A percentile compares a stretch with the other conserved stretches of the same genome.
Conservation (phyloP, 2,113 vertebrate species). For the Paramisgurnus dabryanus region DNA sequence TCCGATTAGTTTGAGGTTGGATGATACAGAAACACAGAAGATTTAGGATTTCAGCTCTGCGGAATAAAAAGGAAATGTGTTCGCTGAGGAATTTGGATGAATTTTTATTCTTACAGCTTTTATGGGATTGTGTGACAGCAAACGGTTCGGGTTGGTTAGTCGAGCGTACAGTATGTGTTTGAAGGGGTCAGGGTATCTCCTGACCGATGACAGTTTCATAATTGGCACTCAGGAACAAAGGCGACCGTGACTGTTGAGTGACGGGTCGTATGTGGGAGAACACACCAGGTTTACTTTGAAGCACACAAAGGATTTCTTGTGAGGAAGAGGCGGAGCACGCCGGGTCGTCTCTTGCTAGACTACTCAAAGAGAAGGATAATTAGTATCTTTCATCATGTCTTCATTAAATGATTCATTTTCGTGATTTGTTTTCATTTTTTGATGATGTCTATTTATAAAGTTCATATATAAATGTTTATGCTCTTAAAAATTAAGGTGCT, state of each 20-base stretch:
- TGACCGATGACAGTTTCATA: slow-evolving; percentile 29
- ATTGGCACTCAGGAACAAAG: slow-evolving; percentile 33
- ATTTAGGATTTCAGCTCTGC: not conserved
- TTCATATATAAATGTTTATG: too few relatives aligned
- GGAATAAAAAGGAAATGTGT: not conserved
- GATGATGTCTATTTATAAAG: too few relatives aligned
- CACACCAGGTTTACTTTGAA: slow-evolving; percentile 28
- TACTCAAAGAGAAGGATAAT: not conserved
- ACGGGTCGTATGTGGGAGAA: not conserved
- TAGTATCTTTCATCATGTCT: not conserved
- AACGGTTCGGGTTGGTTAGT: slow-evolving; percentile 1
- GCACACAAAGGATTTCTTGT: slow-evolving; percentile 20
- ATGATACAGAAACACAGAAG: not conserved
- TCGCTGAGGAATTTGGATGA: not conserved
- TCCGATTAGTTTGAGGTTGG: not conserved
- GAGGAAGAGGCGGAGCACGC: not conserved
- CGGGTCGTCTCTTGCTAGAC: not conserved
- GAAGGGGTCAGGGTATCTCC: slow-evolving; percentile 25
- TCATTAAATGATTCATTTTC: not conserved
- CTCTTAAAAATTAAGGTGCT: too few relatives aligned
- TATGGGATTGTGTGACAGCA: not conserved
- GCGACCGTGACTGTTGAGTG: not conserved
- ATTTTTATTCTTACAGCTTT: not conserved
- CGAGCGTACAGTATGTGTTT: not conserved
- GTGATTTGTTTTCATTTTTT: not conserved